Evolutionary conservation across 2,797 vertebrate genomes (phyloP).

Genomic region (Petrocephalus schoutedeni): DNA sequence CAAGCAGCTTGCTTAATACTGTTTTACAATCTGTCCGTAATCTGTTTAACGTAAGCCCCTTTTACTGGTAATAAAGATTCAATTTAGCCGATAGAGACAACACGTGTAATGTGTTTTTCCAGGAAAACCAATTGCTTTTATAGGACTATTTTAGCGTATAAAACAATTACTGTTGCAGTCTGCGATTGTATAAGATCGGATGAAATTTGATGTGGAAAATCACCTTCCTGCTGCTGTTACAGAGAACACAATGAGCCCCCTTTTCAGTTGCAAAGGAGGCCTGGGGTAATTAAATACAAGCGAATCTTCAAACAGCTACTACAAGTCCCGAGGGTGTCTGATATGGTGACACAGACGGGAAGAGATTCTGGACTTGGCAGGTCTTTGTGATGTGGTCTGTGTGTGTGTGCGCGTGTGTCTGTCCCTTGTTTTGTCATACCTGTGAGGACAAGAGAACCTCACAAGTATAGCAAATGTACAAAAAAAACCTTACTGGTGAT

Average conservation of each 20-base stretch:
- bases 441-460: too few species aligned
- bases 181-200: neutral
- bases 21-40: neutral
- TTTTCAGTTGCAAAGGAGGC: neutral
- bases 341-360: neutral
- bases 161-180: neutral
- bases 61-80: neutral
- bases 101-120: neutral
- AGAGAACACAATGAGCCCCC: neutral
- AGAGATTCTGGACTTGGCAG: neutral
- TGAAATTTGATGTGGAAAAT: neutral
- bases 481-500: too few species aligned
- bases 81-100: neutral
- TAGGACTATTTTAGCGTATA: neutral
- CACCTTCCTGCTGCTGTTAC: neutral
- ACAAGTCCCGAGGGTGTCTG: neutral
- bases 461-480: too few species aligned
- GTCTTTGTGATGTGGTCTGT: neutral
- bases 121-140: neutral
- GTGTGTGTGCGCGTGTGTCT: neutral
- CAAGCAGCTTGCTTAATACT: slow-evolving; percentile 15
- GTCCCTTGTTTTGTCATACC: too few species aligned
- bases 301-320: neutral
- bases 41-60: neutral
- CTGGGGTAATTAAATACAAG: neutral